Conservation (phyloP, 2,888 invertebrate genomes). For the Andrena hattorfiana region DNA sequence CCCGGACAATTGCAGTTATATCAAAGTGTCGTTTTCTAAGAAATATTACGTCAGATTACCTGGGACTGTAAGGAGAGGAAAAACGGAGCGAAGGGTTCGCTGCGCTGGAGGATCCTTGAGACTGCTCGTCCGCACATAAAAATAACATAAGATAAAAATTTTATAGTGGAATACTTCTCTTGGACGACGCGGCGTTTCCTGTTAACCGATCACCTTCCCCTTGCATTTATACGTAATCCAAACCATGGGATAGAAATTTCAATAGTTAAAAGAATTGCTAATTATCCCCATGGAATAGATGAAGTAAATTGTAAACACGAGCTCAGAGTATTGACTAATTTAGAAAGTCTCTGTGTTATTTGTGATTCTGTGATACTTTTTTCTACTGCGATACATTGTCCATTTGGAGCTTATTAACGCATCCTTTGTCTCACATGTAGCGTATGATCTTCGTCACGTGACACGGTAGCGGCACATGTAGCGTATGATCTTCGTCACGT, state of each 20-base stretch:
- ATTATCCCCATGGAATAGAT: too few relatives aligned
- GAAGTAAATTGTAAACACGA: too few relatives aligned
- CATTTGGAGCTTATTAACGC: too few relatives aligned
- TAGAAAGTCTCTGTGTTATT: too few relatives aligned
- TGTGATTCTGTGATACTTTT: too few relatives aligned
- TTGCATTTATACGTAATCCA: not conserved
- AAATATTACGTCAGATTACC: conserved; percentile 44
- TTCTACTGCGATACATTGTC: too few relatives aligned
- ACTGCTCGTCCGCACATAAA: not conserved
- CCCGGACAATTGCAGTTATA: conserved; percentile 27
- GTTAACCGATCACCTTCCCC: not conserved
- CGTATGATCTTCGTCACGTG: too few relatives aligned
- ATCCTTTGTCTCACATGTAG: too few relatives aligned
- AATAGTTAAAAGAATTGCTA: too few relatives aligned
- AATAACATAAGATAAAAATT: not conserved
- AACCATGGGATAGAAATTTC: not conserved
- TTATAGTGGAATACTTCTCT: not conserved
- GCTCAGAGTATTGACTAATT: too few relatives aligned
- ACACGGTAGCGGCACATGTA: too few relatives aligned
- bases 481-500: too few relatives aligned
- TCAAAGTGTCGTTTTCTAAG: conserved; percentile 31
- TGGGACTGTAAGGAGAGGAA: conserved; percentile 1
- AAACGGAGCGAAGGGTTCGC: not conserved
- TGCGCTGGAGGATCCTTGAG: not conserved
- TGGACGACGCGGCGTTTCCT: not conserved